Evolutionary conservation across 1,140 invertebrate species (phyloP), one percentile per base, ranked within the genome.

Genomic region (Sinella curviseta): DNA sequence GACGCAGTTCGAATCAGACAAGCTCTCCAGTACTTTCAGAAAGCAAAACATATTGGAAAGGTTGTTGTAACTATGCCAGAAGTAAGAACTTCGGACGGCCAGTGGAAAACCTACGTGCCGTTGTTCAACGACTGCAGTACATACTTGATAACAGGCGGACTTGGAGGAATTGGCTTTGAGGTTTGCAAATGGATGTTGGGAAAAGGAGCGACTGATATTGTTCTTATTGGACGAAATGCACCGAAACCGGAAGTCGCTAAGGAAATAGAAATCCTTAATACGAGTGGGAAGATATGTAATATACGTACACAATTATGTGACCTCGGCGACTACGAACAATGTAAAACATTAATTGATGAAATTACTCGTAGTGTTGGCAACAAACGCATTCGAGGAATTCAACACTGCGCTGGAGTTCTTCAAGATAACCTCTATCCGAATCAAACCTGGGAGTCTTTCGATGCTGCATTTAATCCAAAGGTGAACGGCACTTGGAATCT

Each of bases 41-140:
- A 75, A 75, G 74, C 74, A 2, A 75, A 75, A 26, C 74, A 75
- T 48, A 75, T 75, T 28, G 74, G n/a, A n/a, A n/a, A n/a, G n/a
- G n/a, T n/a, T n/a, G n/a, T n/a, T n/a, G n/a, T n/a, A n/a, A n/a
- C n/a, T n/a, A n/a, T 70, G 65, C 65, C 65, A 16, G 65, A 70
- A 70, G 26, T 70, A 8, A 16, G 2, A n/a, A 33, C 8, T 1
- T 8, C 30, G n/a, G 31, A 33, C 2, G 65, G 65, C 1, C 26
- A 70, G n/a, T 30, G 12, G 28, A 70, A 30, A 31, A n/a, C n/a
- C 1, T 12, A 31, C 31, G n/a, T n/a, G 14, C 65, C 28, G 24
- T 17, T 75, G 17, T 54, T 75, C 74, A 75, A 54, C 31, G 36
- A 36, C 1, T 8, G 39, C 36, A 54, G 35, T n/a, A 33, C 65